Evolutionary conservation across 1,140 invertebrate genomes (phyloP).

Genomic region (Cotesia glomerata): DNA sequence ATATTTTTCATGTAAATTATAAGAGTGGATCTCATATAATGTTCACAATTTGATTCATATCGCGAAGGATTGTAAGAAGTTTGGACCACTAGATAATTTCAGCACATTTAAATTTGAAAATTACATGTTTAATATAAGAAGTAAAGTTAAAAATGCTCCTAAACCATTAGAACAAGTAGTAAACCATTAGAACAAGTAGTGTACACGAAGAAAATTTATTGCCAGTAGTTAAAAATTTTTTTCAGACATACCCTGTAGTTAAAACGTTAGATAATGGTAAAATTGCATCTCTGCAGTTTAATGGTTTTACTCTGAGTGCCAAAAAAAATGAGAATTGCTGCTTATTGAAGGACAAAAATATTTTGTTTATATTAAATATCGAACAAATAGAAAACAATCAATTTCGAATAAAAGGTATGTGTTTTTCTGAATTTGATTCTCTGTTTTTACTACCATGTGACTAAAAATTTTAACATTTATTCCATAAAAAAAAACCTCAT

Average conservation of each 20-base stretch:
- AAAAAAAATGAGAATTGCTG: not conserved
- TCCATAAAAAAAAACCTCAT: not conserved
- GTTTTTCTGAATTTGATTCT: not conserved
- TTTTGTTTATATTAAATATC: not conserved
- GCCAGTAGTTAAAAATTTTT: not conserved
- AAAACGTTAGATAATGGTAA: not conserved
- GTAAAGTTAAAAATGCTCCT: slow-evolving; percentile 16
- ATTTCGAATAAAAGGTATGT: not conserved
- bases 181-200: too few species aligned
- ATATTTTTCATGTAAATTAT: too few species aligned
- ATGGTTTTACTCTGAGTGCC: not conserved
- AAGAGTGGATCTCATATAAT: slow-evolving; percentile 27
- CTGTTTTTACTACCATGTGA: not conserved
- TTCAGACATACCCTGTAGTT: not conserved
- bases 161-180: slow-evolving; percentile 26
- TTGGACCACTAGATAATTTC: slow-evolving; percentile 21
- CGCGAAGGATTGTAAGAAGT: slow-evolving; percentile 10
- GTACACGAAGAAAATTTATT: slow-evolving; percentile 11
- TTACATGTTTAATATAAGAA: slow-evolving; percentile 8
- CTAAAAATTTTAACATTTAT: not conserved
- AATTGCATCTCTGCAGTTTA: not conserved
- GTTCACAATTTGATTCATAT: slow-evolving; percentile 27
- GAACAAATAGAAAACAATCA: not conserved
- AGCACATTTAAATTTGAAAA: slow-evolving; percentile 27
- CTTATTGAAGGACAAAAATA: not conserved